Evolutionary conservation across 2,888 invertebrate genomes (phyloP), one percentile per base, ranked within the genome.

Genomic region (Dysmachus trigonus): DNA sequence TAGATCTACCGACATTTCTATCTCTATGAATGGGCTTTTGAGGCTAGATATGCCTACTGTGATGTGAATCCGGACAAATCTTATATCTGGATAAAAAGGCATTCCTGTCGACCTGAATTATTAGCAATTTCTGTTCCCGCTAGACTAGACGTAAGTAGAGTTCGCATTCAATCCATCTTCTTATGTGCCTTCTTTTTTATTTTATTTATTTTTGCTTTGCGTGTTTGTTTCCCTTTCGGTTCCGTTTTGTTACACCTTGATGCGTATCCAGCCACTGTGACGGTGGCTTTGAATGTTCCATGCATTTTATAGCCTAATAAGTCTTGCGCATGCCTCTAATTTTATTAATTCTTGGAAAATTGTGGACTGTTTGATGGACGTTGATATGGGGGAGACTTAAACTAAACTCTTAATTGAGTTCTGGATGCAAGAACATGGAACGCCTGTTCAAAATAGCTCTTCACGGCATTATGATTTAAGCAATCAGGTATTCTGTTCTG

Each of bases 191-290:
- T 3, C 10, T 15, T 13, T 15, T 15, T 2, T 15, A 13, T 41
- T 41, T 3, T 41, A 13, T 41, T 38, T 13, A 13, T 51, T 30
- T 30, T 51, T 13, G 4, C 2, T n/a, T n/a, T 13, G 30, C 22
- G 31, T 51, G 41, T 30, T 51, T 79, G 62, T 62, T 62, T 62
- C 62, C 62, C 62, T 62, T 62, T 62, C 62, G 62, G 62, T 62
- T 62, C 62, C 62, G 30, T 30, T 74, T 41, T 87, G 85, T 79
- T 85, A 82, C 83, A 85, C 83, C 47, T 85, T 73, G 38, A 53
- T 83, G 35, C 76, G 62, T 79, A 85, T 30, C 35, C 85, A 84
- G n/a, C 72, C 84, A 87, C 71, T 86, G 83, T 47, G 71, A 86
- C 82, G 82, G 33, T 76, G 79, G 86, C 18, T 73, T 85, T 85